Base-by-base conservation (phyloP, 2,797 vertebrate genomes). In the Setipinna tenuifilis region DNA sequence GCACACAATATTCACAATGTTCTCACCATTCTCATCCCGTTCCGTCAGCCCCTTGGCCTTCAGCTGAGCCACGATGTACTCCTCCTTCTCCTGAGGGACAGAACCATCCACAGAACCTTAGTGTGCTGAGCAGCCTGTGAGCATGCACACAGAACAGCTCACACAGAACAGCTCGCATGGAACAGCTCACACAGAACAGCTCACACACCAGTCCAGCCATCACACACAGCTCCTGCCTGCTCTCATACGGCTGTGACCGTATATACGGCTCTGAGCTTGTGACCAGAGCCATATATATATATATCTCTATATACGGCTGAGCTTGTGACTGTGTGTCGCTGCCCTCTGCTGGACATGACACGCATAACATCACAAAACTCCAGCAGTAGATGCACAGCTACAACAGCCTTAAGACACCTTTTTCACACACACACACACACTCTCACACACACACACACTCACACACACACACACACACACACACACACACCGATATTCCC, bases 71-170 rank as follows among this genome's bases (percentile, higher is more conserved):
- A 81, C 85, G 86, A 98, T 92, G 87, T 97, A 99, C 82, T 94
- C 91, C 85, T 98, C 97, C 93, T 97, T 99, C 90, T 98, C 97
- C 98, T 99, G 91, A 90, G 88, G 94, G 94, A 65, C 89, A 62
- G 6, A 11, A 61, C 25, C 71, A 23, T 65, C 10, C 57, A 41
- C 1, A 68, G 0, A 68, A 21, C 58, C 25, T n/a, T 25, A 2
- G n/a, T 12, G 6, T 1, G 21, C 59, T 11, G 6, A 65, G 1
- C 23, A 54, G 50, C 50, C 50, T 54, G 50, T n/a, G 12, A 23
- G 3, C 61, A 25, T n/a, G 11, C 23, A 82, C 25, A 28, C 6
- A 81, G 46, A 48, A 48, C 46, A 4, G 3, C 10, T 4, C 46
- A 4, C 3, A 48, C 3, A 48, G 46, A 48, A 48, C 46, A 48